phyloP scores from a whole-genome alignment of 2,797 vertebrate genomes.

The Microcaecilia unicolor region DNA sequence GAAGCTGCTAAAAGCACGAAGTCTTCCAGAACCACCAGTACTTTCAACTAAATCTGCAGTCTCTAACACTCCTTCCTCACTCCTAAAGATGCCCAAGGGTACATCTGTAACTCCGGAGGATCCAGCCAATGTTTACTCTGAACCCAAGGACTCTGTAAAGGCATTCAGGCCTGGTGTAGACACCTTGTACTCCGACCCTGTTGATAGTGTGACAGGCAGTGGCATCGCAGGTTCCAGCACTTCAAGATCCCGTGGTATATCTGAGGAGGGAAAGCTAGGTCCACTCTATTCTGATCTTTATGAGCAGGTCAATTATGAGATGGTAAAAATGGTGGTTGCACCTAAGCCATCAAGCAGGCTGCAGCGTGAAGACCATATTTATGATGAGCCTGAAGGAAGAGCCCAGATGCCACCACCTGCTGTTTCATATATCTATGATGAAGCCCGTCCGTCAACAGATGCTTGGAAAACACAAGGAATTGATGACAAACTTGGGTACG shows the following conservation, averaged over 20 bases:
- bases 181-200: conserved; percentile 78
- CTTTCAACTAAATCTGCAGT: conserved; percentile 11
- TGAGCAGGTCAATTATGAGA: conserved; percentile 49
- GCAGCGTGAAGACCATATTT: conserved; percentile 69
- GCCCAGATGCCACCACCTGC: conserved; percentile 23
- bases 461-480: conserved; percentile 61
- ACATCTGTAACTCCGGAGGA: conserved; percentile 26
- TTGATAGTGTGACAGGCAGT: conserved; percentile 56
- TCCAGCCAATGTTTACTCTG: conserved; percentile 65
- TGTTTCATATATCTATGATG: conserved; percentile 55
- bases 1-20: conserved; percentile 52
- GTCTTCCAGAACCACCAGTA: conserved; percentile 53
- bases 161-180: conserved; percentile 41
- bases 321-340: conserved; percentile 8
- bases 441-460: conserved; percentile 47
- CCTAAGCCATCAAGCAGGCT: conserved; percentile 8
- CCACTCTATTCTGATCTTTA: conserved; percentile 56
- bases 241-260: neutral
- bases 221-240: neutral
- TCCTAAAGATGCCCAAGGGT: conserved; percentile 31
- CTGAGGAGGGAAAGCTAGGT: rapidly evolving
- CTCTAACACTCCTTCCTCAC: conserved; percentile 31
- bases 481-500: conserved; percentile 30
- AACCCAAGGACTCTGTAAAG: conserved; percentile 81
- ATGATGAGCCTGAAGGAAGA: conserved; percentile 82